phyloP scores from a whole-genome alignment of 30 jellyfish, hydroid and myxozoan species.

The Cassiopea andromeda region DNA sequence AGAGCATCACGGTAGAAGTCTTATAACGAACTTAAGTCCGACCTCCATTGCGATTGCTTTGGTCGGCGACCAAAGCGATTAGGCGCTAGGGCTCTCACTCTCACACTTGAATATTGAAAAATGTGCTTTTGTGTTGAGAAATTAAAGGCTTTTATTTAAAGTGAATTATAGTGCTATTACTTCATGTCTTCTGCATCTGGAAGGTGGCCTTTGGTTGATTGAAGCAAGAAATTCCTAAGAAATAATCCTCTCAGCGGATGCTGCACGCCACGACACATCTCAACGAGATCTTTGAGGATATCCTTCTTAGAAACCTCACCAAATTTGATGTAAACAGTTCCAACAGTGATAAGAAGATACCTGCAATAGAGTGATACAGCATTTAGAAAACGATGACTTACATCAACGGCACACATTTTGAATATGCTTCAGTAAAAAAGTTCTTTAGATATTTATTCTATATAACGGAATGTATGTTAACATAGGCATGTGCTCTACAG shows the following conservation, averaged over 20 bases:
- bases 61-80: too few relatives aligned
- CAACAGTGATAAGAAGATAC: slow-evolving; percentile 92
- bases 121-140: too few relatives aligned
- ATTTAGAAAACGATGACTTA: neutral
- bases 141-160: neutral
- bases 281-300: slow-evolving; percentile 95
- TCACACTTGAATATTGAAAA: too few relatives aligned
- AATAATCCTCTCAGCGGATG: slow-evolving; percentile 97
- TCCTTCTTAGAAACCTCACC: slow-evolving; percentile 97
- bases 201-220: slow-evolving; percentile 93
- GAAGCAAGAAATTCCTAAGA: slow-evolving; percentile 88
- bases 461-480: too few relatives aligned
- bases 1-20: too few relatives aligned
- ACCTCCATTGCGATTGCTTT: too few relatives aligned
- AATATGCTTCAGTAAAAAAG: neutral
- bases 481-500: too few relatives aligned
- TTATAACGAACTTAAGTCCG: too few relatives aligned
- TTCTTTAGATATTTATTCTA: too few relatives aligned
- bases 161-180: neutral
- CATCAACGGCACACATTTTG: neutral
- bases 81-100: too few relatives aligned
- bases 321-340: slow-evolving; percentile 93
- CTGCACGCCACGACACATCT: slow-evolving; percentile 99
- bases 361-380: slow-evolving; percentile 8
- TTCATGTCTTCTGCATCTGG: slow-evolving; percentile 82